These are phyloP conservation scores for Chloroceryle amazona DNA, from an alignment of 2,797 vertebrate species.

Conservation along the genomic window DNA sequence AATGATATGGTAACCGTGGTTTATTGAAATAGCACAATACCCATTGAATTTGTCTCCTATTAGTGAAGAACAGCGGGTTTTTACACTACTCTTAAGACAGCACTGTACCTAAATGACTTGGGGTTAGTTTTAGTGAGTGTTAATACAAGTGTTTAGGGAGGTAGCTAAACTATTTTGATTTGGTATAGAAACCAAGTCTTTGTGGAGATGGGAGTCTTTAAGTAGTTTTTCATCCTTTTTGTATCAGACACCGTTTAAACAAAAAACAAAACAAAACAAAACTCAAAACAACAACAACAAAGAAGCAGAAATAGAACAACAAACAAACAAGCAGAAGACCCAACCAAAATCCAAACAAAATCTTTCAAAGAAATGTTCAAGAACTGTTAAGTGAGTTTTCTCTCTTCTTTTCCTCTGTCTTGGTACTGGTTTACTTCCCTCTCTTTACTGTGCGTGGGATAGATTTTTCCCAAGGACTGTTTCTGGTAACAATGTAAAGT, in stretches of 20 bases:
- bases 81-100: background rate
- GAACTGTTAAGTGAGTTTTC: background rate
- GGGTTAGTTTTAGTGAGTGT: background rate
- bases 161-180: background rate
- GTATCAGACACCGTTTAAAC: background rate
- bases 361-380: background rate
- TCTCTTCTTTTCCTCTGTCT: background rate
- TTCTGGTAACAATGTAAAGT: background rate
- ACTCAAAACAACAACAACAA: too few species aligned
- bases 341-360: too few species aligned
- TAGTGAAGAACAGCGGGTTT: background rate
- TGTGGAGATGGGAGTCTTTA: background rate
- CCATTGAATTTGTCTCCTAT: background rate
- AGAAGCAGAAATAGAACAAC: too few species aligned
- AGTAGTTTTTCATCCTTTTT: background rate
- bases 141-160: background rate
- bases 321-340: too few species aligned
- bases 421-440: background rate
- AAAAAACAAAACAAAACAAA: background rate
- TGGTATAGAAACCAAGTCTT: background rate
- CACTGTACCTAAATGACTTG: background rate
- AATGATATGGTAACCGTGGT: background rate
- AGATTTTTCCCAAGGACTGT: background rate
- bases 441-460: background rate
- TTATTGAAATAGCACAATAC: background rate